A percentile compares a stretch with the other conserved stretches of the same genome.
Evolutionary conservation across 2,888 invertebrate genomes (phyloP).

Genomic region (Troglohyphantes excavatus): DNA sequence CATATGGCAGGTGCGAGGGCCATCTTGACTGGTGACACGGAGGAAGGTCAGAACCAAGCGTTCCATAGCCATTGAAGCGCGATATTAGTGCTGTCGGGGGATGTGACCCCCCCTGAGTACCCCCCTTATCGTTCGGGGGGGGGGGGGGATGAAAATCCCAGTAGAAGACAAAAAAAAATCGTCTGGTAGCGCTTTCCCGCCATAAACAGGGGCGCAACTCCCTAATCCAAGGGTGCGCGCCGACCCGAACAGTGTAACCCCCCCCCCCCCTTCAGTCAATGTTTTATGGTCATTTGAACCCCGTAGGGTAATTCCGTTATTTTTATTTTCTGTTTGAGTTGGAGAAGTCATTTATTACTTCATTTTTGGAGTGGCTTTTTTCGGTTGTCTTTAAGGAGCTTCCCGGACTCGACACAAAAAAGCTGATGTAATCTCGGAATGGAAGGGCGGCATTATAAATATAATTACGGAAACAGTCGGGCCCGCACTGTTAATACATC

Average conservation of each 20-base stretch:
- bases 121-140: too few relatives aligned
- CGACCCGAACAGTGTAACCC: constrained; percentile 68
- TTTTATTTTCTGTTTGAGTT: constrained; percentile 62
- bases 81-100: constrained; percentile 76
- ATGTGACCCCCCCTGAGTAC: constrained; percentile 48
- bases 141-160: constrained; percentile 77
- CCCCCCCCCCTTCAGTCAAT: constrained; percentile 55
- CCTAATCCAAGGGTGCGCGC: constrained; percentile 69
- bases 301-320: constrained; percentile 71
- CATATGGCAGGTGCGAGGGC: constrained; percentile 71
- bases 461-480: constrained; percentile 53
- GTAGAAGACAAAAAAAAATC: constrained; percentile 78
- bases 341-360: constrained; percentile 76
- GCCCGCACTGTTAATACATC: constrained; percentile 44
- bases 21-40: constrained; percentile 69
- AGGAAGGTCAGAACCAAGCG: constrained; percentile 68
- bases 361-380: constrained; percentile 69
- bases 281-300: constrained; percentile 79
- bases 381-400: constrained; percentile 24
- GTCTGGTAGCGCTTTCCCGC: constrained; percentile 50
- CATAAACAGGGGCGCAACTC: constrained; percentile 76
- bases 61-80: constrained; percentile 68
- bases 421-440: constrained; percentile 63
- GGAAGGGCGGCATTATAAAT: constrained; percentile 68
- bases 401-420: constrained; percentile 18